These are phyloP conservation scores for Scartelaos histophorus DNA, from an alignment of 2,113 vertebrate species.

Conservation along the genomic window DNA sequence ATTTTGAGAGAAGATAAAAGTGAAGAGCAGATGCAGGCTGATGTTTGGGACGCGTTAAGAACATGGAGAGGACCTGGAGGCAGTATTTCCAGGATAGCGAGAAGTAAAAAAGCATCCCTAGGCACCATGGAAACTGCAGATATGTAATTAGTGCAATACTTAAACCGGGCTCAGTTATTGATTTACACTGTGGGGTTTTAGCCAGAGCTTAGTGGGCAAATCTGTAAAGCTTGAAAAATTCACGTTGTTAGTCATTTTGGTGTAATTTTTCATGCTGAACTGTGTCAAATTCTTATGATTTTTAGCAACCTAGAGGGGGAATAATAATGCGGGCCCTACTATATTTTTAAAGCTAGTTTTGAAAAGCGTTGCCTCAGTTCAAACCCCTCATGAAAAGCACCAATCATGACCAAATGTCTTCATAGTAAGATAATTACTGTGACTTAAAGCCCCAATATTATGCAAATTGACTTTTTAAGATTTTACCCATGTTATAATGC, in stretches of 20 bases:
- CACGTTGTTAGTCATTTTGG: neutral
- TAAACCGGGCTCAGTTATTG: neutral
- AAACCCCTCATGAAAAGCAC: neutral
- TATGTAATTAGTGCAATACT: neutral
- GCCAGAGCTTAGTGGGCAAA: neutral
- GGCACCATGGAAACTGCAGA: slow-evolving; percentile 1
- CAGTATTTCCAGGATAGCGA: slow-evolving; percentile 20
- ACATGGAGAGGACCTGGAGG: slow-evolving; percentile 43
- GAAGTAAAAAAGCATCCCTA: slow-evolving; percentile 21
- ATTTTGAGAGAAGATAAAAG: slow-evolving; percentile 43
- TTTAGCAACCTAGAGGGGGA: neutral
- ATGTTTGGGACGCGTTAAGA: slow-evolving; percentile 43
- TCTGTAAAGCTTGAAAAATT: neutral
- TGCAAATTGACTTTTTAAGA: too few species aligned
- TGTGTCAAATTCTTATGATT: neutral
- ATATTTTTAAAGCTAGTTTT: neutral
- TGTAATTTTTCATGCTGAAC: neutral
- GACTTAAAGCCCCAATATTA: too few species aligned
- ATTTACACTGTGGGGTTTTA: neutral
- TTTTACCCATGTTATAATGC: too few species aligned
- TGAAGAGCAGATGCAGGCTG: slow-evolving; percentile 49
- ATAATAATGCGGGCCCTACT: neutral
- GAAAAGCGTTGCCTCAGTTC: neutral
- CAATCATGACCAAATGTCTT: neutral
- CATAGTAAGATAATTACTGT: neutral